Evolutionary conservation across 1,140 invertebrate genomes (phyloP), one percentile per base, ranked within the genome.

Genomic region (Papilio aristodemus): DNA sequence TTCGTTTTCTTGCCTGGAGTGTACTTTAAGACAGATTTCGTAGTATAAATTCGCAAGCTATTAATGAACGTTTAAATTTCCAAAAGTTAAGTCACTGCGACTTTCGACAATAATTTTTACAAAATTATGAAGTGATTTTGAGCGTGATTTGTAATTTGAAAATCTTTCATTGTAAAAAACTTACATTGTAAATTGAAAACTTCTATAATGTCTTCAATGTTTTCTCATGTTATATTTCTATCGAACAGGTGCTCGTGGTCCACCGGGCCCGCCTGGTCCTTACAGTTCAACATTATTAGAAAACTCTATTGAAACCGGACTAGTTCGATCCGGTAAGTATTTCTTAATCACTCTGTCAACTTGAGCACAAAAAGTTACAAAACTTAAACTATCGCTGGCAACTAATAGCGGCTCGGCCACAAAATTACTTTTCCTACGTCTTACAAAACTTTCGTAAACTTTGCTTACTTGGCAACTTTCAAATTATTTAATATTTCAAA

Each of bases 261-360:
- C 79, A 0, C 88, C 88, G 0, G 86, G 86, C 0, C 81, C 77
- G 0, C 86, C 88, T 0, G 85, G 83, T 0, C 76, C 80, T 1
- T 66, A 80, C 7, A 60, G 67, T 11, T 27, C 73, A 14, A 64
- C 50, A 6, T n/a, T 78, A 41, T 77, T 78, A n/a, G 83, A 86
- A 60, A 87, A 87, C 67, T 77, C 77, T 14, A 71, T 87, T 7
- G 64, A 70, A 64, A 75, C 68, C 38, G 83, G 84, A 13, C 64
- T 80, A 38, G 73, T 76, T 46, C 60, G 70, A 46, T 68, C 70
- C 64, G 84, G 86, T 89, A 71, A 74, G 75, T 66, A 50, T 57
- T 66, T 46, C 50, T 17, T 50, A 39, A 63, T 39, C 39, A 70
- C 25, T 59, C 37, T 22, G 46, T 54, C 7, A 19, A 54, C 10